Evolutionary conservation across 2,888 invertebrate genomes (phyloP), one percentile per base, ranked within the genome.

Genomic region (Apamea epomidion): DNA sequence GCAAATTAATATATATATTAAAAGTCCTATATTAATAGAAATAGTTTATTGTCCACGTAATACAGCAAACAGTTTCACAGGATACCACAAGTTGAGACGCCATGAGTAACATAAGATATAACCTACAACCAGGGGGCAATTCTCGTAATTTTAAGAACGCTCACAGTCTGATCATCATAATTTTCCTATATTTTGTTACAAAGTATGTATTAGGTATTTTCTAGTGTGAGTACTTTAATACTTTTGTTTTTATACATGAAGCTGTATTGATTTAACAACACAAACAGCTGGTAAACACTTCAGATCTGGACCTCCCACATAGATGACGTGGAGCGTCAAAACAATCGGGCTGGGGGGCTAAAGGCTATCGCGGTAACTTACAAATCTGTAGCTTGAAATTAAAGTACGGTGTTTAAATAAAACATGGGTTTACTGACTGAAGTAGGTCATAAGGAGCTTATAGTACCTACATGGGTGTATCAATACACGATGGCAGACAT

Each of bases 231-330:
- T 10, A 29, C 42, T 68, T 42, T 14, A 32, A 32, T 25, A 51
- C 10, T 65, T 29, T 25, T 64, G 16, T 64, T 70, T 45, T 32
- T 68, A 25, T 29, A 29, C 14, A 45, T n/a, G 42, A 32, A 51
- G 78, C 51, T 71, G 32, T 25, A 37, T 18, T 72, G 54, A 45
- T 42, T 48, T 29, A 76, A 70, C 45, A 71, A 82, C 18, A 51
- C 51, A 77, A 68, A 5, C 18, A 60, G 32, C 42, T 81, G 48
- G 58, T 70, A 70, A 82, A 81, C 76, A 82, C 37, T 42, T n/a
- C 21, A 60, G 48, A 42, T 18, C 25, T 8, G 2, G 48, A 37
- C 48, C 69, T 32, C 64, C 69, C 64, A 82, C 76, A 69, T 16
- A 21, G 37, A 48, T 65, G 45, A 58, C 37, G 54, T 6, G 65